Percentiles rank a stretch among this genome's conserved stretches.
Evolutionary conservation across 1,140 invertebrate genomes (phyloP).

Genomic region (Plectrocnemia conspersa): DNA sequence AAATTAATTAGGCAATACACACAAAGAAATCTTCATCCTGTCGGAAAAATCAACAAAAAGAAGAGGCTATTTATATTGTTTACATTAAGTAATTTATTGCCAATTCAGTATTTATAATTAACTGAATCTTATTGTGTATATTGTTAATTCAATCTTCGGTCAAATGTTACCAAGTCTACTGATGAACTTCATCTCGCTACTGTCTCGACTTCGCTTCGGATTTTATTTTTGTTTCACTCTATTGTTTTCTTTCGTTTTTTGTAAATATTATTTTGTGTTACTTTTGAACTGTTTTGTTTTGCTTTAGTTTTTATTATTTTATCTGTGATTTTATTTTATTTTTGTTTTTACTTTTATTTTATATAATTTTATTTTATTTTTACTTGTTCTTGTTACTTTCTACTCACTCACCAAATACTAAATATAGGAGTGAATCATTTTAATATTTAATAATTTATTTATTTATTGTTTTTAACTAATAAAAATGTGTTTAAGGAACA

Average conservation of each 20-base stretch:
- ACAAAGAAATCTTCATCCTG: too few relatives aligned
- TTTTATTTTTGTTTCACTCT: slow-evolving; percentile 22
- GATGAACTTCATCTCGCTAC: too few relatives aligned
- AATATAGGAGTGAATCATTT: slow-evolving; percentile 19
- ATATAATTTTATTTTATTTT: slow-evolving; percentile 23
- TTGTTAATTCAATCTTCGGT: slow-evolving; percentile 5
- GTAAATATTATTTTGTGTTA: slow-evolving; percentile 18
- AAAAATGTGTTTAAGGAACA: background rate
- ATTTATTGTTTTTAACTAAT: background rate
- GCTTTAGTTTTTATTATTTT: slow-evolving; percentile 9
- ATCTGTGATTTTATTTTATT: slow-evolving; percentile 20
- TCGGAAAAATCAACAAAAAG: background rate
- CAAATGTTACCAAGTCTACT: too few relatives aligned
- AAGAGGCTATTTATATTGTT: slow-evolving; percentile 6
- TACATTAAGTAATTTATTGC: slow-evolving; percentile 19
- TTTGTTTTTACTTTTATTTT: slow-evolving; percentile 13
- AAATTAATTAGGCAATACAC: too few relatives aligned
- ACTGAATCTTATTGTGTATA: background rate
- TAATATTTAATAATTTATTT: slow-evolving; percentile 13
- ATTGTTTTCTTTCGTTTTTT: slow-evolving; percentile 7
- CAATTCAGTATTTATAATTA: slow-evolving; percentile 15
- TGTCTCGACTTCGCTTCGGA: too few relatives aligned
- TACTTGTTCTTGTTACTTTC: background rate
- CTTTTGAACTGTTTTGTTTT: slow-evolving; percentile 19
- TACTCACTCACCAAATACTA: slow-evolving; percentile 17